Evolutionary conservation across 2,888 invertebrate genomes (phyloP).

Genomic region (Clepsis dumicolana): DNA sequence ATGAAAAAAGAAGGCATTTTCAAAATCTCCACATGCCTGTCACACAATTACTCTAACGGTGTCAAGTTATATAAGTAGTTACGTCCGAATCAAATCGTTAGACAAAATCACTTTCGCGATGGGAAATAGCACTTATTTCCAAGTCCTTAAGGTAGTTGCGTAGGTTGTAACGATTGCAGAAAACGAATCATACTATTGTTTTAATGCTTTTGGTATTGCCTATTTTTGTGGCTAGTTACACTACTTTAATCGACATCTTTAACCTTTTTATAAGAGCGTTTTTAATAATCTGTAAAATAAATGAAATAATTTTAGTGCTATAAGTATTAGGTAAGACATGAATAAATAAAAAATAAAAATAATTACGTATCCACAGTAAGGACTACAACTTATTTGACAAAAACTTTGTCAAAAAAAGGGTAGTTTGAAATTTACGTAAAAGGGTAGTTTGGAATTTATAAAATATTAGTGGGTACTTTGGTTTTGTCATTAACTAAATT

Average conservation of each 20-base stretch:
- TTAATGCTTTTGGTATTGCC: background rate
- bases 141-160: background rate
- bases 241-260: background rate
- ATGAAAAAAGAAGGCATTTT: background rate
- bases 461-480: no score
- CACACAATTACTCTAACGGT: background rate
- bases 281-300: no score
- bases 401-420: no score
- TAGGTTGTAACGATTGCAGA: background rate
- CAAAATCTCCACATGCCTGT: background rate
- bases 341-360: no score
- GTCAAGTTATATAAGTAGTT: constrained; percentile 23
- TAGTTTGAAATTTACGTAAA: no score
- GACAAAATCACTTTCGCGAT: constrained; percentile 3
- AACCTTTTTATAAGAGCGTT: background rate
- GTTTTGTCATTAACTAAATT: no score
- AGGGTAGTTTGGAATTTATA: no score
- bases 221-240: background rate
- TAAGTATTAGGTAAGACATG: no score
- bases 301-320: no score
- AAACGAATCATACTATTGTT: background rate
- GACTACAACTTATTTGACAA: no score
- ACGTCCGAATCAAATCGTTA: constrained; percentile 26
- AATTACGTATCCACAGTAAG: no score
- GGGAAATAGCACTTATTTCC: background rate